Base-by-base conservation (phyloP, 2,113 vertebrate species). In the Dendropsophus ebraccatus region DNA sequence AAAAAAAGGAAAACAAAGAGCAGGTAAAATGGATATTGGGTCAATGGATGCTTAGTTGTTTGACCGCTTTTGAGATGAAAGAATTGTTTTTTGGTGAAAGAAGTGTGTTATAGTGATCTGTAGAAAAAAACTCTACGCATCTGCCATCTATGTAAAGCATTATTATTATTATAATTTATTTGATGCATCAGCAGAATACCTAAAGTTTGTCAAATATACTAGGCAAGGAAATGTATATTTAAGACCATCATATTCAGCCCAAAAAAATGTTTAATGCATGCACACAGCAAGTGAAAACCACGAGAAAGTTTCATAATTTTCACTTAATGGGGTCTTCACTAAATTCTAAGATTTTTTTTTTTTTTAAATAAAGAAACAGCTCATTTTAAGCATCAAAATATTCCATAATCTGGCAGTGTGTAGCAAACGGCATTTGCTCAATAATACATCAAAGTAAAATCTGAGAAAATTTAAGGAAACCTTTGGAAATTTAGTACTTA, bases 101-200 rank as follows among this genome's bases (percentile, higher is more conserved):
- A 58, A 23, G 56, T 8, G 19, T 60, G 54, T 25, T 25, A 62
- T 3, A 4, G 12, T 58, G 12, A 41, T 41, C 45, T 81, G 13
- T 65, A 45, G 50, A 81, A 65, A 77, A 32, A 65, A 28, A 81
- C n/a, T 65, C 32, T 81, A 81, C 56, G 17, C 56, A 81, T 45
- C 50, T 81, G 7, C 35, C 58, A 62, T 45, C 41, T 65, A 41
- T 12, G 37, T 81, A 35, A 81, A 25, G 14, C 47, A 62, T n/a
- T 80, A 62, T 45, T 47, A 25, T 25, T 41, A 62, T 45, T 47
- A 25, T 25, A 25, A 62, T 60, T 81, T 81, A 81, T 81, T 37
- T 62, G 25, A 62, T 81, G 78, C n/a, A n/a, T 28, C 58, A 65
- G 78, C 78, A 62, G 28, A 62, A 62, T 81, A 62, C 75, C 11